Base-by-base conservation (phyloP, 2,797 vertebrate species). In the Setipinna tenuifilis region DNA sequence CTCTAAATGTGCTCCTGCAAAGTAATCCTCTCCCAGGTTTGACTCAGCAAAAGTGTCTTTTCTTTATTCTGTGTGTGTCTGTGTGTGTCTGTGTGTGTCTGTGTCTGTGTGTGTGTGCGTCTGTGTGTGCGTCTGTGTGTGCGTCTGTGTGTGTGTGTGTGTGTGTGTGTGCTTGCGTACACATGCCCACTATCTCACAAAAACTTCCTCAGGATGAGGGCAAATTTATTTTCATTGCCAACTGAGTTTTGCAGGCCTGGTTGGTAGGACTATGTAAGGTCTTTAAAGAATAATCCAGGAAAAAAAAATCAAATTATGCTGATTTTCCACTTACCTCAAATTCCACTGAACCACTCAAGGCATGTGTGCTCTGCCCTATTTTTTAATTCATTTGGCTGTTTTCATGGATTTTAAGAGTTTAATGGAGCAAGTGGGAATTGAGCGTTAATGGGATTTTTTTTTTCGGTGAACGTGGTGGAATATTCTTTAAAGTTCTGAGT, bases 1-100 rank as follows among this genome's bases (percentile, higher is more conserved):
- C 82, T 82, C 88, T 62, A 65, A 86, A 85, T 58, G 82, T 44
- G 59, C 90, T 71, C 28, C 65, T 71, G 12, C 28, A 31, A 14
- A 71, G 65, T 71, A 71, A 71, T 71, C 65, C 65, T 71, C 25
- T 71, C 65, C 28, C 65, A 71, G 46, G 23, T 65, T n/a, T 84
- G 83, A 84, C 75, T 86, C 78, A 82, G 41, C 58, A 59, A 61
- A 80, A 58, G 31, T 86, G 23, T 54, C 54, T 71, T 58, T 44
- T 35, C n/a, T 46, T 65, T 6, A 11, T 41, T 71, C 25, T 16
- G 2, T 35, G 28, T 35, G 28, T 16, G 21, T 62, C 12, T 31
- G 28, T 31, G 23, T 28, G 23, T 25, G 10, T 65, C 9, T 25
- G 23, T 12, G 61, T 25, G 6, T 65, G 23, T 12, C 9, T 65